Evolutionary conservation across 2,888 invertebrate species (phyloP), one percentile per base, ranked within the genome.

Genomic region (Eilema caniola): DNA sequence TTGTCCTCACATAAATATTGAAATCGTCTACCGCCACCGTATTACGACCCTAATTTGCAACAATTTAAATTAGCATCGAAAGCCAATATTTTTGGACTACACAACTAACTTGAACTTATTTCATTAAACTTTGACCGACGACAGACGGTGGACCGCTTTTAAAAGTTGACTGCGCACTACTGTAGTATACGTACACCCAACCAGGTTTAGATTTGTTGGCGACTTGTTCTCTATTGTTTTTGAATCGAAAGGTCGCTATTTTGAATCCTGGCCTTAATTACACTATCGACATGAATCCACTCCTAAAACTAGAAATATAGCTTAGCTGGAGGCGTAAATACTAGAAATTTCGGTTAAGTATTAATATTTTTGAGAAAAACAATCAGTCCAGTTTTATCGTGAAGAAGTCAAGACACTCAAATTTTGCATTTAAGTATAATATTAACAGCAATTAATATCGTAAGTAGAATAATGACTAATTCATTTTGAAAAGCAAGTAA

Each of bases 21-120:
- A n/a, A n/a, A n/a, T n/a, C n/a, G n/a, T n/a, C n/a, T n/a, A n/a
- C n/a, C n/a, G n/a, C n/a, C n/a, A n/a, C n/a, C n/a, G n/a, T 20
- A 53, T n/a, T 53, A 10, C n/a, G 4, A n/a, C 53, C 53, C n/a
- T 20, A 20, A 37, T n/a, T 16, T 28, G 59, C 14, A 41, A 24
- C 37, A 31, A 65, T 24, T 56, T 71, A 79, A 78, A 79, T 79
- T 80, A 70, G 78, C 70, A 71, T 62, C 62, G 59, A 67, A 61
- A 70, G 53, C n/a, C 20, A n/a, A 66, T 74, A 67, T 63, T 25
- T 69, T 62, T 59, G 64, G 28, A 53, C 31, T 62, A 37, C 57
- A 66, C 66, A 62, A 53, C 66, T 33, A 61, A 5, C 37, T 23
- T 25, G 14, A 73, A 80, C 69, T 78, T 77, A 72, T 69, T 80